Evolutionary conservation across 2,113 vertebrate species (phyloP).

Genomic region (Panthera leo): DNA sequence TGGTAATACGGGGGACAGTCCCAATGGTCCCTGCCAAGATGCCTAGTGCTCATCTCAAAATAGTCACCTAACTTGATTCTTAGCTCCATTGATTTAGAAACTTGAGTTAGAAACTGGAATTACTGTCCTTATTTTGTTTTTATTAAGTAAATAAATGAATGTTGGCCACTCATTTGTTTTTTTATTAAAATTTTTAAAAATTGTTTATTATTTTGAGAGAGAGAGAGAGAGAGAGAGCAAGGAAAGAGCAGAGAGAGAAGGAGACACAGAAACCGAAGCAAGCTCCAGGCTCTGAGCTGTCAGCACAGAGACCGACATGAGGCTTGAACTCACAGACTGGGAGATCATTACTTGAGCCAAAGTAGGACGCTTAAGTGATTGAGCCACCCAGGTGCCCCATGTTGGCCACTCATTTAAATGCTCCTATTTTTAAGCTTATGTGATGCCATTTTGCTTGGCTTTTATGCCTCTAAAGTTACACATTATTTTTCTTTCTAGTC

Average conservation of each 20-base stretch:
- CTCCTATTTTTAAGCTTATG: background rate
- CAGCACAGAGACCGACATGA: too few species aligned
- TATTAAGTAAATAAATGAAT: background rate
- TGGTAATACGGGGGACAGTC: background rate
- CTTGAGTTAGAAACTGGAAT: background rate
- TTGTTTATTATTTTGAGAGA: too few species aligned
- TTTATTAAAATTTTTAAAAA: too few species aligned
- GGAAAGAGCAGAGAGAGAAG: too few species aligned
- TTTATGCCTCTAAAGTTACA: background rate
- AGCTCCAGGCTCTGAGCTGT: too few species aligned
- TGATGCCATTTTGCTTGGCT: background rate
- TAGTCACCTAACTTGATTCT: background rate
- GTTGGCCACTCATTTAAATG: background rate
- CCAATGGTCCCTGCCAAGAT: background rate
- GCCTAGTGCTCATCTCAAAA: background rate
- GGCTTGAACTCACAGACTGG: too few species aligned
- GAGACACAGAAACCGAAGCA: too few species aligned
- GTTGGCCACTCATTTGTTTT: background rate
- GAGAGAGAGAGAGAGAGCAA: too few species aligned
- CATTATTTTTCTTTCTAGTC: background rate
- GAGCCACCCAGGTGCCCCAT: background rate
- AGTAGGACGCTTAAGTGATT: too few species aligned
- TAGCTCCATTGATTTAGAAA: background rate
- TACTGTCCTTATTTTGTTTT: background rate
- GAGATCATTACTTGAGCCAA: too few species aligned